Evolutionary conservation across 2,888 invertebrate species (phyloP).

Genomic region (Epistrophe grossulariae): DNA sequence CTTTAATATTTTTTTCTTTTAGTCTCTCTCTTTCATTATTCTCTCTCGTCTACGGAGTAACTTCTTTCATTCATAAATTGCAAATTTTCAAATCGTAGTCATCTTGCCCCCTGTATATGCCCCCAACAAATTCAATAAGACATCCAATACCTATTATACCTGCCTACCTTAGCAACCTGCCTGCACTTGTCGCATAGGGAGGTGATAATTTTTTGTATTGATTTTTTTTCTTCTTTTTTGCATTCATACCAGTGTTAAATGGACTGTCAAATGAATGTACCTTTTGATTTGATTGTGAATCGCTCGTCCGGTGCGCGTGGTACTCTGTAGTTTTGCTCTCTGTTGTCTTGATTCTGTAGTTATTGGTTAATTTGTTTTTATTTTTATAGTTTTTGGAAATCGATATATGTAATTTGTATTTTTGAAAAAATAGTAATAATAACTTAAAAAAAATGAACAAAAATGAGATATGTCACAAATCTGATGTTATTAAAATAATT

Average conservation of each 20-base stretch:
- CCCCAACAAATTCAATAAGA: conserved; percentile 34
- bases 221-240: conserved; percentile 34
- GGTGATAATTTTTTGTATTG: conserved; percentile 64
- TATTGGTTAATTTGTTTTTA: neutral
- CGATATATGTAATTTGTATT: too few species aligned
- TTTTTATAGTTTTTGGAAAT: too few species aligned
- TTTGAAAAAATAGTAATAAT: too few species aligned
- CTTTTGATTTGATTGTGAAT: neutral
- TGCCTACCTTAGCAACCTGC: conserved; percentile 15
- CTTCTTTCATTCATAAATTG: conserved; percentile 73
- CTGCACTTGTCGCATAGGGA: conserved; percentile 10
- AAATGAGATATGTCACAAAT: too few species aligned
- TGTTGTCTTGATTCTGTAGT: conserved; percentile 7
- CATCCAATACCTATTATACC: conserved; percentile 29
- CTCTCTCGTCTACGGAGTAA: conserved; percentile 6
- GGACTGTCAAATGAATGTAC: neutral
- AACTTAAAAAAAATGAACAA: neutral
- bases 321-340: conserved; percentile 48
- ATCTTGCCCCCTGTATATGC: conserved; percentile 41
- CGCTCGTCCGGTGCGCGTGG: conserved; percentile 47
- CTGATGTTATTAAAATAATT: neutral
- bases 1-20: too few species aligned
- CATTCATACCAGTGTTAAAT: neutral
- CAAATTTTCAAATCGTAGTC: conserved; percentile 41
- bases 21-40: conserved; percentile 10